Evolutionary conservation across 2,113 vertebrate genomes (phyloP).

Genomic region (Phalacrocorax pelagicus): DNA sequence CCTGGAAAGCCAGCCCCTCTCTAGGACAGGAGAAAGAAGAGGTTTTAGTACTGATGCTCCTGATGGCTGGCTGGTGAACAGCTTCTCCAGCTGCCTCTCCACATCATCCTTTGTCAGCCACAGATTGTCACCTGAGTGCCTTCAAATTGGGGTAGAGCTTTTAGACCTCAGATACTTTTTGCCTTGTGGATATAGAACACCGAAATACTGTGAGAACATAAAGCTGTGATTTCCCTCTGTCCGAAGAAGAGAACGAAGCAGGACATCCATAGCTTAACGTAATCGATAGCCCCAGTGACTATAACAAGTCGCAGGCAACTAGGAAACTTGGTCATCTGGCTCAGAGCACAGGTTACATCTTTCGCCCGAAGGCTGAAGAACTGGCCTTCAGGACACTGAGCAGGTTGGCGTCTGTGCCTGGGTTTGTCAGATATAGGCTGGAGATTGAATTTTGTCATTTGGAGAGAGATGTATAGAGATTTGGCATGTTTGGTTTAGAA

Average conservation of each 20-base stretch:
- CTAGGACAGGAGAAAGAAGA: not conserved
- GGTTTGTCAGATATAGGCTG: not conserved
- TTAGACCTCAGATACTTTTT: not conserved
- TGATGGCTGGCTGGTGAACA: not conserved
- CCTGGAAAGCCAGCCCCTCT: not conserved
- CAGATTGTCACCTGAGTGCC: not conserved
- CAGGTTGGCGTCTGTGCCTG: not conserved
- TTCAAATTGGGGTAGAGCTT: not conserved
- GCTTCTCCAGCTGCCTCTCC: not conserved
- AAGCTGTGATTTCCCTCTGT: not conserved
- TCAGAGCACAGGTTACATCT: not conserved
- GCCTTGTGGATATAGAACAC: not conserved
- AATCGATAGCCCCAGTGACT: not conserved
- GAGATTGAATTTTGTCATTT: not conserved
- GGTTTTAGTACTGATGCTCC: not conserved
- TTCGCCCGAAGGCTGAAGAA: not conserved
- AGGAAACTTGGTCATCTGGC: not conserved
- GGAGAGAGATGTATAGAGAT: not conserved
- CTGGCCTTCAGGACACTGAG: not conserved
- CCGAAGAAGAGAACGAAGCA: not conserved
- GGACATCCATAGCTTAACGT: not conserved
- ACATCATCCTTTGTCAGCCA: not conserved
- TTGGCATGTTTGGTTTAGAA: not conserved
- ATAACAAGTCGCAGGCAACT: not conserved
- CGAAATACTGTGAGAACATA: not conserved